Percentiles rank a stretch among this genome's conserved stretches.
Evolutionary conservation across 2,113 vertebrate genomes (phyloP).

Genomic region (Coregonus clupeaformis): DNA sequence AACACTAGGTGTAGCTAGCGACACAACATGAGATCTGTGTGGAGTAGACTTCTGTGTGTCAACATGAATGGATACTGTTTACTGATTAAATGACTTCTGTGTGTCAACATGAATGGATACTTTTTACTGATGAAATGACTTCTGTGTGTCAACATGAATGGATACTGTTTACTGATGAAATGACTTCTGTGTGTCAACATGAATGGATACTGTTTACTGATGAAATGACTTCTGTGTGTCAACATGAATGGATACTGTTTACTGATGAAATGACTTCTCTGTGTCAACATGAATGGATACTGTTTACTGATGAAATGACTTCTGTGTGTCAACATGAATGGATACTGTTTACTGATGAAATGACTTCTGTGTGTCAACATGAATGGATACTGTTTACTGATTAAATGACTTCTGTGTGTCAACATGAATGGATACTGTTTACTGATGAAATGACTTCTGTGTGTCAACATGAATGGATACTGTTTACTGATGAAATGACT

Average conservation of each 20-base stretch:
- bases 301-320: constrained; percentile 68
- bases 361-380: constrained; percentile 61
- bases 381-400: constrained; percentile 8
- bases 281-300: constrained; percentile 69
- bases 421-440: constrained; percentile 69
- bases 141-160: constrained; percentile 59
- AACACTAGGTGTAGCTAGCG: constrained; percentile 49
- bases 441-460: constrained; percentile 74
- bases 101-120: no score
- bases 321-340: no score
- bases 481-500: no score
- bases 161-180: no score
- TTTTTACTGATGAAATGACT: constrained; percentile 19
- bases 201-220: constrained; percentile 72
- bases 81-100: constrained; percentile 59
- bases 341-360: no score
- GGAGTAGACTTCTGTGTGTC: constrained; percentile 64
- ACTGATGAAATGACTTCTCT: constrained; percentile 24
- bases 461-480: constrained; percentile 47
- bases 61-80: constrained; percentile 69
- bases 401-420: no score
- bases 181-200: constrained; percentile 32
- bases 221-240: constrained; percentile 70
- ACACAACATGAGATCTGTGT: constrained; percentile 41
- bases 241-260: constrained; percentile 35